Base-by-base conservation (phyloP, 2,113 vertebrate genomes). In the Tympanuchus pallidicinctus region DNA sequence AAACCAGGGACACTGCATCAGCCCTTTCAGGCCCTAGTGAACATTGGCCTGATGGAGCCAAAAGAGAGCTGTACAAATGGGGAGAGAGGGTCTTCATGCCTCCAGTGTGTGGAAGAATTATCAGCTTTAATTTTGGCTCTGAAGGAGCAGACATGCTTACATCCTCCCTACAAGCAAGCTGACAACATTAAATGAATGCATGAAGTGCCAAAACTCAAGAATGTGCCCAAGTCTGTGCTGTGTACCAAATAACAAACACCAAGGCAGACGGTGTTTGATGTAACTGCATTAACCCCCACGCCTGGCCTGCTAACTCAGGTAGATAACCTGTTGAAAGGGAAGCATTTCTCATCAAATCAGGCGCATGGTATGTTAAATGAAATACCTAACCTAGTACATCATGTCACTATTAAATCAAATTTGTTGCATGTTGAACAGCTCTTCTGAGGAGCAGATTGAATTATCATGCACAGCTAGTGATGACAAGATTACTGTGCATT, bases 401-500 rank as follows among this genome's bases (percentile, higher is more conserved):
- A 90, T 64, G 67, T 95, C 93, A 89, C 74, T 89, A 76, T 38
- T 60, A 92, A 95, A 94, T 91, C 75, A 89, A 88, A 91, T 94
- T 86, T 86, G 82, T 69, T 84, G 90, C 78, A 72, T 60, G 82
- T 93, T 94, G 73, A 95, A 88, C 82, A 87, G 57, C 80, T 74
- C 85, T 90, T 89, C 54, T 0, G n/a, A 92, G 89, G 47, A 85
- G 40, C 80, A 91, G 92, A 94, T 89, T 95, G 86, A 90, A 94
- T 96, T 97, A 96, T 36, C 76, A 91, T 79, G 84, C 66, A 79
- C 93, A 97, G 89, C 71, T 87, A 96, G 79, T 59, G 87, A 94
- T 88, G 94, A 90, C 87, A 90, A 76, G 74, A 92, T 89, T 88
- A 88, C 59, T 81, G 87, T 71, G 88, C 77, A 77, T 93, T 87